A percentile compares a stretch with the other conserved stretches of the same genome.
These are phyloP conservation scores for Lepilemur septentrionalis DNA, from an alignment of 2,797 vertebrate species.

Conservation along the genomic window DNA sequence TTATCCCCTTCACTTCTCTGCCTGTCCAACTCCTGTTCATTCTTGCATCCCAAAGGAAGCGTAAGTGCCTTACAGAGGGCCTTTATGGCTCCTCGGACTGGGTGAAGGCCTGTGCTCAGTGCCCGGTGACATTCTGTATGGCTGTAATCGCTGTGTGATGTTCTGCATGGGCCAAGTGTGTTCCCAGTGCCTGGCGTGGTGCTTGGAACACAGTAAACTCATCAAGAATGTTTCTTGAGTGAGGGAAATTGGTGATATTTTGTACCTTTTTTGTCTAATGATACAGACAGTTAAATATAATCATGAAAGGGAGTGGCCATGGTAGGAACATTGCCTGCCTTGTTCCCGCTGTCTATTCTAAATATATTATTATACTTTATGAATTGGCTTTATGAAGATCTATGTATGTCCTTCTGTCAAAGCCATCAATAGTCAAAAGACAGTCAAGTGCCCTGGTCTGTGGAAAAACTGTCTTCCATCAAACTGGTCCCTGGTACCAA, in stretches of 20 bases:
- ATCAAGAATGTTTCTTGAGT: not conserved
- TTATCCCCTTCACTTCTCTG: not conserved
- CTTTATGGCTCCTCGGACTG: not conserved
- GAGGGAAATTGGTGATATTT: not conserved
- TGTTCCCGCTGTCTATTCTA: not conserved
- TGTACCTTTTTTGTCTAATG: not conserved
- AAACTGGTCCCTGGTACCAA: not conserved
- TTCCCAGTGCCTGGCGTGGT: not conserved
- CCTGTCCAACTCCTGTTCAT: not conserved
- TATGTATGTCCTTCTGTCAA: not conserved
- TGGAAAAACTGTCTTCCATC: not conserved
- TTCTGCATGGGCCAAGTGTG: not conserved
- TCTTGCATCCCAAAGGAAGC: not conserved
- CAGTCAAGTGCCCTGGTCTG: not conserved
- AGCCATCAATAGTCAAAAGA: not conserved
- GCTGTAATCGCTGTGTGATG: not conserved
- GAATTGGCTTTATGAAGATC: not conserved
- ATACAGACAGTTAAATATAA: not conserved
- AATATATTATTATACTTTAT: not conserved
- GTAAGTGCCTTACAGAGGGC: not conserved
- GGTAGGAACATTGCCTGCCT: not conserved
- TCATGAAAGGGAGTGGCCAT: not conserved
- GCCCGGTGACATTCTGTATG: rapidly evolving
- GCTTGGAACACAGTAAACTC: not conserved
- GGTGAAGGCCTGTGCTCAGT: not conserved